Evolutionary conservation across 2,113 vertebrate genomes (phyloP).

Genomic region (Eptesicus fuscus): DNA sequence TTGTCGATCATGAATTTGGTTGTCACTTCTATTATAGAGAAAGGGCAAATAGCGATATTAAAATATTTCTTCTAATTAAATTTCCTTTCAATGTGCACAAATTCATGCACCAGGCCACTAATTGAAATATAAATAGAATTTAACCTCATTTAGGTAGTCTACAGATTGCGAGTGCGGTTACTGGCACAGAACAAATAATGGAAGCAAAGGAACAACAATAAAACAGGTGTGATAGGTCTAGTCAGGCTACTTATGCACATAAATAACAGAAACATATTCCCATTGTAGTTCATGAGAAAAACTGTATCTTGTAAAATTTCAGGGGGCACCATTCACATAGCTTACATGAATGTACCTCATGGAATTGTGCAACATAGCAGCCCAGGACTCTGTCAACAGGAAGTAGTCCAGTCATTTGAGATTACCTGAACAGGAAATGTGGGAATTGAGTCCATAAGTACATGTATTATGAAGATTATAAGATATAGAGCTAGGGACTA

Average conservation of each 20-base stretch:
- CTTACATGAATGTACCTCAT: neutral
- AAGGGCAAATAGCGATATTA: too few species aligned
- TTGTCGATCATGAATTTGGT: too few species aligned
- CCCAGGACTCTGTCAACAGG: neutral
- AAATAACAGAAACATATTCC: neutral
- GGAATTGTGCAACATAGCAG: neutral
- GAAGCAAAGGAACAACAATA: neutral
- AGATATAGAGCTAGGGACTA: neutral
- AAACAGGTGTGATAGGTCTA: neutral
- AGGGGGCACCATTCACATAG: neutral
- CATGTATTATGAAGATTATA: neutral
- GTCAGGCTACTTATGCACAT: too few species aligned
- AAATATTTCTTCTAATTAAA: too few species aligned
- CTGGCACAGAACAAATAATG: neutral
- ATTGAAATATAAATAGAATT: neutral
- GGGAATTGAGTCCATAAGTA: neutral
- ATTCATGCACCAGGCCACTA: too few species aligned
- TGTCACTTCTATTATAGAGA: too few species aligned
- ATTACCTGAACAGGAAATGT: neutral
- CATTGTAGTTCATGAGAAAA: neutral
- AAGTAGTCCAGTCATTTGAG: neutral
- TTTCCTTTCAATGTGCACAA: too few species aligned
- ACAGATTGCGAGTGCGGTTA: neutral
- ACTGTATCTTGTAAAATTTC: neutral
- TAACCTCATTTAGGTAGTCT: neutral